Percentiles rank a stretch among this genome's conserved stretches.
Evolutionary conservation across 2,888 invertebrate genomes (phyloP).

Genomic region (Ormyrus nitidulus): DNA sequence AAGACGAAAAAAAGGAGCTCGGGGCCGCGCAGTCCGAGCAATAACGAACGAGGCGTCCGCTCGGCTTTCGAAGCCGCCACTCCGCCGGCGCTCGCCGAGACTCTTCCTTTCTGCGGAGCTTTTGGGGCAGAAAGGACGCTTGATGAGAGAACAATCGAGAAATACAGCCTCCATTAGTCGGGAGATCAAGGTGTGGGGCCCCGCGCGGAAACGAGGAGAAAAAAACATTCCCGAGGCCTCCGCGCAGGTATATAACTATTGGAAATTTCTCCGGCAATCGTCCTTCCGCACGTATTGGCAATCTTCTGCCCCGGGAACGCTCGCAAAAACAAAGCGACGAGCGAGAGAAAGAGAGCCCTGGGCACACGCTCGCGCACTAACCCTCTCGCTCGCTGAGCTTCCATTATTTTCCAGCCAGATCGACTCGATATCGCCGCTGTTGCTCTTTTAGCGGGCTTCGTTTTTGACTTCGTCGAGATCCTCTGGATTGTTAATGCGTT

Average conservation of each 20-base stretch:
- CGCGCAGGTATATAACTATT: no score
- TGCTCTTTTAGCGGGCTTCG: background rate
- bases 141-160: slow-evolving; percentile 38
- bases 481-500: no score
- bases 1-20: no score
- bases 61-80: no score
- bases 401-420: slow-evolving; percentile 2
- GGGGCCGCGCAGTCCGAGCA: background rate
- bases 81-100: no score
- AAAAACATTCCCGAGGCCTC: slow-evolving; percentile 11
- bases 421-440: no score
- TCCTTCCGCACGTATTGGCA: slow-evolving; percentile 7
- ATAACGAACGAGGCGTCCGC: background rate
- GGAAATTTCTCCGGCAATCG: background rate
- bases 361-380: no score
- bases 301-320: slow-evolving; percentile 5
- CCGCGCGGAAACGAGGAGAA: background rate
- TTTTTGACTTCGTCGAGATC: background rate
- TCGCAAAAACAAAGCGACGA: background rate
- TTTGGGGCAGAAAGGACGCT: slow-evolving; percentile 30
- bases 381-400: background rate
- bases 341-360: no score
- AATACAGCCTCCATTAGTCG: slow-evolving; percentile 11
- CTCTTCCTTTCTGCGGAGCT: slow-evolving; percentile 3
- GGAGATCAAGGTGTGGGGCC: background rate